phyloP scores from a whole-genome alignment of 2,888 invertebrate species.

The Amphipyra tragopoginis region DNA sequence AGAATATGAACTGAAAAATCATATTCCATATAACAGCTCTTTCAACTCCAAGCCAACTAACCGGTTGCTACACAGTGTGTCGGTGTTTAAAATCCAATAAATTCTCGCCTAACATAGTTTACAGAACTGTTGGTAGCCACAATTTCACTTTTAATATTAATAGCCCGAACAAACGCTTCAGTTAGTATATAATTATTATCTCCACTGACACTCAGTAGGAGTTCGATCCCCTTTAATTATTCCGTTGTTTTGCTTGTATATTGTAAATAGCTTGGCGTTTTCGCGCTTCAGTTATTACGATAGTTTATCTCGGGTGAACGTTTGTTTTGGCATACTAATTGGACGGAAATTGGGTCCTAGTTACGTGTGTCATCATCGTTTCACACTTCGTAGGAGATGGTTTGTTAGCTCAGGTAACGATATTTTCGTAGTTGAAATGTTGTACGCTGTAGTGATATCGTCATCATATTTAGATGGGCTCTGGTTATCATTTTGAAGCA shows the following conservation, averaged over 20 bases:
- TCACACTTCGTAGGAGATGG: conserved; percentile 33
- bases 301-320: conserved; percentile 50
- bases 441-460: not conserved
- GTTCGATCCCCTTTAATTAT: conserved; percentile 56
- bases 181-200: not conserved
- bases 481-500: not conserved
- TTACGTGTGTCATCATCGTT: conserved; percentile 40
- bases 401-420: conserved; percentile 37
- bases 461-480: not conserved
- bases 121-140: conserved; percentile 3
- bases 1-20: conserved; percentile 2
- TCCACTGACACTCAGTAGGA: conserved; percentile 38
- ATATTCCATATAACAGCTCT: not conserved
- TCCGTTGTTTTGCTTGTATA: conserved; percentile 48
- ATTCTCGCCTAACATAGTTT: conserved; percentile 26
- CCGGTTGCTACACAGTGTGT: conserved; percentile 21
- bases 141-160: conserved; percentile 36
- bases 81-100: conserved; percentile 37
- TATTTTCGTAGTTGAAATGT: conserved; percentile 20
- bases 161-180: conserved; percentile 3
- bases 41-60: conserved; percentile 9
- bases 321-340: conserved; percentile 57
- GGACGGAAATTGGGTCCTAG: conserved; percentile 44
- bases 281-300: conserved; percentile 44
- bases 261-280: conserved; percentile 45